Evolutionary conservation across 2,113 vertebrate genomes (phyloP), one percentile per base, ranked within the genome.

Genomic region (Aegithalos caudatus): DNA sequence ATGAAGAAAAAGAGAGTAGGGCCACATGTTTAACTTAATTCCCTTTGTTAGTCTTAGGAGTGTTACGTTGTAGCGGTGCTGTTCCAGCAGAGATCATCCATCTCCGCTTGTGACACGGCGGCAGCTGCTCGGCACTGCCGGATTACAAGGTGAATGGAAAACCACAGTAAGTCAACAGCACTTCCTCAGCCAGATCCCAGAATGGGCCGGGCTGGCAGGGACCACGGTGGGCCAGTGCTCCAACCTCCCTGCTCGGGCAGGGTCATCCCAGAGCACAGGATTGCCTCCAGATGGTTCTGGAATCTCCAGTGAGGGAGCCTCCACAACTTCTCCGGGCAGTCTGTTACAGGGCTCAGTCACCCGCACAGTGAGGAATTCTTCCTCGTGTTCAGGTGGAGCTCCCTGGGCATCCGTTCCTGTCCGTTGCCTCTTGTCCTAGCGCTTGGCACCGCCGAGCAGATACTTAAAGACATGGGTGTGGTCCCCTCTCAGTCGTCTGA

Each of bases 101-200:
- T 3, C 19, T 62, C 35, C 10, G 5, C 8, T 20, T 22, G 1
- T 12, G 8, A 15, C 3, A 18, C 1, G 25, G 72, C 40, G 24
- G 47, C 33, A 22, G 29, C 20, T 40, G 8, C 29, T 31, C 0
- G 0, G 33, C 3, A 1, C 56, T 31, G 74, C 2, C 2, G 3
- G 14, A 3, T 27, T 16, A 6, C 0, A 8, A 0, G 11, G 18
- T 0, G n/a, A 50, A 12, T 0, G 45, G 18, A 12, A 51, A 31
- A 4, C 9, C 2, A 5, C 0, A 1, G 1, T 2, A 11, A 10
- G 12, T 14, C 3, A 20, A 2, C 14, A 9, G 31, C 47, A 1
- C 28, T 13, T n/a, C 74, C 66, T 45, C 10, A 2, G 20, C 5
- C 69, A 2, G 2, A 14, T 18, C 10, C 3, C 24, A 8, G 53